Evolutionary conservation across 2,797 vertebrate genomes (phyloP).

Genomic region (Manis pentadactyla): DNA sequence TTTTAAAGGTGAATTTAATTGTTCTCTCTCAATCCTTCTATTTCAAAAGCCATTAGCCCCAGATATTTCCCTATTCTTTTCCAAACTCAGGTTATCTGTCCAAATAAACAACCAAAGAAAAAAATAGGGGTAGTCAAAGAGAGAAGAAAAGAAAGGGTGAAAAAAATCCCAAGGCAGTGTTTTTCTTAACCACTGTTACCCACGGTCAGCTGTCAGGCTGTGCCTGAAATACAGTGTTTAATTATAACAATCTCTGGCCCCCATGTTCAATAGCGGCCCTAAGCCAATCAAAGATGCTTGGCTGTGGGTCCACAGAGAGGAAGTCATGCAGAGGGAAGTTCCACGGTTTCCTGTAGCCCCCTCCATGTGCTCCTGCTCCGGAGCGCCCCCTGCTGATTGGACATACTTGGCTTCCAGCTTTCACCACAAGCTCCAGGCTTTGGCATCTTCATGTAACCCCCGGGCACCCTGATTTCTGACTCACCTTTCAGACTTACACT

Average conservation of each 20-base stretch:
- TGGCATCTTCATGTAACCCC: neutral
- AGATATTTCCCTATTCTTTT: neutral
- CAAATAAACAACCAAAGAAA: slow-evolving; percentile 39
- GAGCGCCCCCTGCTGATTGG: neutral
- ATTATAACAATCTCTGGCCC: neutral
- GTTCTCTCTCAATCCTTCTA: neutral
- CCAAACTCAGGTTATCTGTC: neutral
- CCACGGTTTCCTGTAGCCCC: neutral
- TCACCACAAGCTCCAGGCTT: neutral
- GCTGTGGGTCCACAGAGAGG: neutral
- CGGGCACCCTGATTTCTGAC: neutral
- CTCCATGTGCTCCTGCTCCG: rapidly evolving
- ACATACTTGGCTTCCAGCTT: neutral
- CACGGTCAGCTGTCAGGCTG: neutral
- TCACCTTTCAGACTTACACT: neutral
- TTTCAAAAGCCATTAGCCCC: neutral
- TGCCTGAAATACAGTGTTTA: neutral
- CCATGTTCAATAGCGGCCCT: neutral
- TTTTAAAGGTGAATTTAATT: neutral
- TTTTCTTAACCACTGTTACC: neutral
- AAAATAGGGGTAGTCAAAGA: neutral
- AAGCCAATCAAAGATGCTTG: neutral
- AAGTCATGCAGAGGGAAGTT: neutral
- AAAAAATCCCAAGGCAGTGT: neutral
- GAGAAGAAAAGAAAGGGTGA: neutral